phyloP scores from a whole-genome alignment of 2,888 invertebrate genomes.

The Timema cristinae region DNA sequence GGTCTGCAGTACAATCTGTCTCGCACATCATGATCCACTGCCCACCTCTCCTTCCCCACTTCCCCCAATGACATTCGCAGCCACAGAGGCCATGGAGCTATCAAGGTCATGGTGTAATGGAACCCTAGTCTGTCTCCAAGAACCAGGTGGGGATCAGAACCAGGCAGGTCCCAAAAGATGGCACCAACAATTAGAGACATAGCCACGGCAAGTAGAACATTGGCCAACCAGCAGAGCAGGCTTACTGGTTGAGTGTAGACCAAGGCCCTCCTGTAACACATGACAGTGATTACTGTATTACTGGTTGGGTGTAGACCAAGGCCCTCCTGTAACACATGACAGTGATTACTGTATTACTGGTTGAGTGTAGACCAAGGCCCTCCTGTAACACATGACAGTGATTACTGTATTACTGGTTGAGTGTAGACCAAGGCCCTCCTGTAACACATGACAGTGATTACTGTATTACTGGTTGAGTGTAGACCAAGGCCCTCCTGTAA shows the following conservation, averaged over 20 bases:
- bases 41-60: slow-evolving; percentile 45
- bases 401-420: too few species aligned
- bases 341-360: too few species aligned
- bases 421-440: too few species aligned
- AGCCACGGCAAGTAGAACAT: slow-evolving; percentile 73
- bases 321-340: too few species aligned
- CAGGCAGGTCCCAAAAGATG: slow-evolving; percentile 84
- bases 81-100: slow-evolving; percentile 74
- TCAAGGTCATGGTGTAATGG: slow-evolving; percentile 75
- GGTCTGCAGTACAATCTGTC: slow-evolving; percentile 76
- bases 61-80: slow-evolving; percentile 57
- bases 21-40: slow-evolving; percentile 75
- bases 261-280: slow-evolving; percentile 42
- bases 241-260: slow-evolving; percentile 85
- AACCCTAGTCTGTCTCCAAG: slow-evolving; percentile 55
- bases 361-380: too few species aligned
- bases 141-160: slow-evolving; percentile 61
- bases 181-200: slow-evolving; percentile 81
- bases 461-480: too few species aligned
- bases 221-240: slow-evolving; percentile 70
- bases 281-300: background rate
- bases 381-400: too few species aligned
- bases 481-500: too few species aligned
- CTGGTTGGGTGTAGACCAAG: background rate
- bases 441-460: too few species aligned